phyloP scores from a whole-genome alignment of 2,888 invertebrate species.

The Ophioninae sp. region DNA sequence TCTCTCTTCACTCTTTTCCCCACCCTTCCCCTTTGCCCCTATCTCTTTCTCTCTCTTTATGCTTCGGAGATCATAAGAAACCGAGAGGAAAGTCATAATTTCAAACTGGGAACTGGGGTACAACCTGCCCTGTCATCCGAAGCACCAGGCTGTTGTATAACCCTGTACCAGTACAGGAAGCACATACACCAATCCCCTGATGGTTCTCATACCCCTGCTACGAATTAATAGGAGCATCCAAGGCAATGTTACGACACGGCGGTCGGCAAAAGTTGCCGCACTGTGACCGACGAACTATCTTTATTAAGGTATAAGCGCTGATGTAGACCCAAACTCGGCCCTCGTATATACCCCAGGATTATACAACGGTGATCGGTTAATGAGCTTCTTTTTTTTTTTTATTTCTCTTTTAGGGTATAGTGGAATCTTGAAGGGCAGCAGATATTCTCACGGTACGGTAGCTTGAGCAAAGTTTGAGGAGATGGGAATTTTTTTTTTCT shows the following conservation, averaged over 20 bases:
- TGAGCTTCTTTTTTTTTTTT: conserved; percentile 52
- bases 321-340: conserved; percentile 54
- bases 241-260: conserved; percentile 55
- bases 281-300: conserved; percentile 60
- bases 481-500: not conserved
- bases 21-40: not conserved
- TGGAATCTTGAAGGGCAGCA: not conserved
- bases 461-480: not conserved
- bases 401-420: not conserved
- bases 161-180: conserved; percentile 22
- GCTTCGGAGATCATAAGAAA: conserved; percentile 49
- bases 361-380: conserved; percentile 56
- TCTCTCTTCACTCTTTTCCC: not conserved
- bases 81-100: conserved; percentile 58
- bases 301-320: conserved; percentile 62
- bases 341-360: conserved; percentile 33
- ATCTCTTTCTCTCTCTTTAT: conserved; percentile 34
- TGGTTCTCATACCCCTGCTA: conserved; percentile 38
- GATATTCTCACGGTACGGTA: not conserved
- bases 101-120: conserved; percentile 62
- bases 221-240: conserved; percentile 60
- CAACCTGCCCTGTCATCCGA: conserved; percentile 60
- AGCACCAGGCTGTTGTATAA: conserved; percentile 51
- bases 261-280: conserved; percentile 55
- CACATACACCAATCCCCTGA: conserved; percentile 5